phyloP scores from a whole-genome alignment of 2,888 invertebrate species.

The Thereva unica region DNA sequence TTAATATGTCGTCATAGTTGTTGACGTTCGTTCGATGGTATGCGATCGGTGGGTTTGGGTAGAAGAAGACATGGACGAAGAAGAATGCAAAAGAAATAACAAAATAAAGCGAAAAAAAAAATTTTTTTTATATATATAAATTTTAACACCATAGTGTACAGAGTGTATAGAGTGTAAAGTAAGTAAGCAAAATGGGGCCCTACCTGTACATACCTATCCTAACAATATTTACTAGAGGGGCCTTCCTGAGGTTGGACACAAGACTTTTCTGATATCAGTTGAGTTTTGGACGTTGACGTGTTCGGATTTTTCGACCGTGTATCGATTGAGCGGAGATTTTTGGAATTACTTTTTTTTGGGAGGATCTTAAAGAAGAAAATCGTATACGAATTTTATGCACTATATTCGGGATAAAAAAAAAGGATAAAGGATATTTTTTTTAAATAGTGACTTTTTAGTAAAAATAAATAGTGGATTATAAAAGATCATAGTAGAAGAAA shows the following conservation, averaged over 20 bases:
- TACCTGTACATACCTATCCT: constrained; percentile 34
- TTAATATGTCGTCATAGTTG: constrained; percentile 1
- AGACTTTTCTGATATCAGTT: constrained; percentile 52
- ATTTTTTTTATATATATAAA: no score
- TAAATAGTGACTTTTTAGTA: no score
- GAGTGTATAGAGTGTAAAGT: background rate
- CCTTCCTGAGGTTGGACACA: constrained; percentile 40
- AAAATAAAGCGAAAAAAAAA: no score
- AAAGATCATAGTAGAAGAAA: no score
- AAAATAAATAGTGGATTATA: no score
- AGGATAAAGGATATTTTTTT: no score
- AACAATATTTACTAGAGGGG: constrained; percentile 39
- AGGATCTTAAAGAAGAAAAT: no score
- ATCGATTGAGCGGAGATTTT: constrained; percentile 42
- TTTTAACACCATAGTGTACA: constrained; percentile 25
- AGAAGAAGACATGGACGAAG: constrained; percentile 29
- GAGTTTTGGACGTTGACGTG: constrained; percentile 59
- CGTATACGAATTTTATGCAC: no score
- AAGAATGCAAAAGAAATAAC: constrained; percentile 22
- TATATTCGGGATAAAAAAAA: no score
- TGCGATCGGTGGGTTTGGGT: constrained; percentile 4
- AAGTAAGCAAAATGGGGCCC: constrained; percentile 33
- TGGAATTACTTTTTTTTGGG: constrained; percentile 25
- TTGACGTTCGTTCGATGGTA: background rate
- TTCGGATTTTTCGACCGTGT: constrained; percentile 55